These are phyloP conservation scores for Castor canadensis DNA, from an alignment of 2,113 vertebrate genomes.

Conservation along the genomic window DNA sequence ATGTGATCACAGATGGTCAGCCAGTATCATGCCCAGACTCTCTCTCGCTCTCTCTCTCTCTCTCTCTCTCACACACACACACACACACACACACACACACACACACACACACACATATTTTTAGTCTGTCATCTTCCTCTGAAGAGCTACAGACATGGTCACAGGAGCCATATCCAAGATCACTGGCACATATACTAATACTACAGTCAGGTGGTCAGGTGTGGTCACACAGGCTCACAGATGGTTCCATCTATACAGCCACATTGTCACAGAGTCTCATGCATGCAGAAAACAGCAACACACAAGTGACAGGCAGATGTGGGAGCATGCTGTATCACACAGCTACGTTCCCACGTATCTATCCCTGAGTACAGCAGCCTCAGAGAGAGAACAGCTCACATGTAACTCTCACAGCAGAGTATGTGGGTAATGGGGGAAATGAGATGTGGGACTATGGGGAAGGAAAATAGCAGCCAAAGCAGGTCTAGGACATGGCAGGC, in stretches of 20 bases:
- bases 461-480: neutral
- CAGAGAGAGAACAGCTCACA: neutral
- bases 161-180: neutral
- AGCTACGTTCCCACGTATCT: neutral
- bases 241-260: neutral
- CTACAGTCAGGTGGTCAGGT: neutral
- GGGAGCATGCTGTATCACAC: neutral
- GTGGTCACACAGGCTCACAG: neutral
- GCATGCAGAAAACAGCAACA: fast-evolving
- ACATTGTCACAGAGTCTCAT: neutral
- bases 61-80: too few species aligned
- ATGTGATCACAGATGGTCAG: neutral
- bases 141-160: neutral
- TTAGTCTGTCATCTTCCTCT: neutral
- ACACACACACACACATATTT: neutral
- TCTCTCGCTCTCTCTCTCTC: too few species aligned
- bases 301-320: neutral
- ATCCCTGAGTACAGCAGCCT: neutral
- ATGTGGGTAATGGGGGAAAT: neutral
- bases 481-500: neutral
- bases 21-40: neutral
- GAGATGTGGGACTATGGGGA: neutral
- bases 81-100: neutral
- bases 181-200: neutral
- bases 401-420: neutral